Base-by-base conservation (phyloP, 2,797 vertebrate species). In the Sebastes aleutianus region DNA sequence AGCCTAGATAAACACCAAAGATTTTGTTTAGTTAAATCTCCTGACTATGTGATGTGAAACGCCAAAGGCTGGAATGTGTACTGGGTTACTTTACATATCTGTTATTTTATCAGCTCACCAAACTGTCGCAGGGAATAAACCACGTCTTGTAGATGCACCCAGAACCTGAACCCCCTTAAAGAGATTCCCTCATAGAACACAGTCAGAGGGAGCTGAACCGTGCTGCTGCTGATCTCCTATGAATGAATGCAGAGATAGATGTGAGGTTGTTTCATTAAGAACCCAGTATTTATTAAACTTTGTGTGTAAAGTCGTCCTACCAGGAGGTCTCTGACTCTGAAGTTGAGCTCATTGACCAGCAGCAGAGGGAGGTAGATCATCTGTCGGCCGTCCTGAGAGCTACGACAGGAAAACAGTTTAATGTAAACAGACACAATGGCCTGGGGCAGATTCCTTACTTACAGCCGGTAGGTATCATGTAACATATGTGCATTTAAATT, bases 111-210 rank as follows among this genome's bases (percentile, higher is more conserved):
- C 20, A 34, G 50, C 97, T 86, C 94, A 99, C 98, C 98, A 58
- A 99, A 98, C 80, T 98, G 97, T 83, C 97, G 95, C 27, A 99
- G 95, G 8, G 98, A 97, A 80, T 96, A 97, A 54, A 99, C 96
- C 9, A 98, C 97, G 22, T 99, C 98, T 91, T 99, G 98, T 85
- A 99, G 96, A 80, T 99, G 99, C 83, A 98, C 97, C 98, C 97
- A 99, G 92, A 99, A 97, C 79, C 99, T 91, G 73, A 99, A 97
- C 61, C 96, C 96, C 77, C 96, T 96, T 76, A 99, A 91, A 3
- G 97, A 98, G 91, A 98, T 97, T 87, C 96, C 97, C 87, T 98
- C 96, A 5, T 99, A 99, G 5, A 96, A 96, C 85, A 99, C 94
- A 1, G 97, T 97, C 56, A 99, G 96, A 31, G 97, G 98, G 59